These are phyloP conservation scores for Platygyra sinensis DNA, from an alignment of 64 coral and sea anemone species.

Conservation along the genomic window DNA sequence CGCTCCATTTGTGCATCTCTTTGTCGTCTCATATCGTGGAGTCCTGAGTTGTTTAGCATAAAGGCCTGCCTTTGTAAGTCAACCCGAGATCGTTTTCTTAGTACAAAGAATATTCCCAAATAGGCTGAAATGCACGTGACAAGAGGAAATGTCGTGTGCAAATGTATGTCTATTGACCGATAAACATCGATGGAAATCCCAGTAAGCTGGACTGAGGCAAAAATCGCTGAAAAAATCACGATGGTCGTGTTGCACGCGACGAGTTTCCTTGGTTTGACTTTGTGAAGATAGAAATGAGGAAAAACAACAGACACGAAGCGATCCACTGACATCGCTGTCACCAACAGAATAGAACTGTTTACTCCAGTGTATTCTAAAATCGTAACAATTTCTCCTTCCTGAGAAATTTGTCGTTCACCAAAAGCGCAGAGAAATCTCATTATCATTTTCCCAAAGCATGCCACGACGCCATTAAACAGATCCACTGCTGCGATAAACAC, in stretches of 20 bases:
- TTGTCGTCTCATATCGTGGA: neutral
- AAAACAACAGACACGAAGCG: slow-evolving; percentile 13
- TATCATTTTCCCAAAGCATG: neutral
- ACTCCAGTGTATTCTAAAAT: slow-evolving; percentile 1
- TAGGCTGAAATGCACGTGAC: neutral
- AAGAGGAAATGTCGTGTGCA: slow-evolving; percentile 12
- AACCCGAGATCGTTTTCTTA: neutral
- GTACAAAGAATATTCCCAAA: neutral
- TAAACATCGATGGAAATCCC: neutral
- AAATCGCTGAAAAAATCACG: neutral
- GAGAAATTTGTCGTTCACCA: neutral
- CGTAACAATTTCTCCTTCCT: neutral
- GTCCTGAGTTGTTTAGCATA: too few relatives aligned
- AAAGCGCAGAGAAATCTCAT: neutral
- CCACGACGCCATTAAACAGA: slow-evolving; percentile 10
- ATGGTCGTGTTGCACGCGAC: neutral
- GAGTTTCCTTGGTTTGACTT: neutral
- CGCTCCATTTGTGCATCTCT: neutral
- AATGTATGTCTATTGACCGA: neutral
- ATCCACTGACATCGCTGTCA: slow-evolving; percentile 13
- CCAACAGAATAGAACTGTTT: slow-evolving; percentile 16
- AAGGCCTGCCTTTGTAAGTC: neutral
- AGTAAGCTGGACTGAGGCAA: neutral
- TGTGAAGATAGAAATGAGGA: neutral
- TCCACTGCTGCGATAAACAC: neutral